Conservation (phyloP, 2,888 invertebrate genomes). For the Drosophila parthenogenetica region DNA sequence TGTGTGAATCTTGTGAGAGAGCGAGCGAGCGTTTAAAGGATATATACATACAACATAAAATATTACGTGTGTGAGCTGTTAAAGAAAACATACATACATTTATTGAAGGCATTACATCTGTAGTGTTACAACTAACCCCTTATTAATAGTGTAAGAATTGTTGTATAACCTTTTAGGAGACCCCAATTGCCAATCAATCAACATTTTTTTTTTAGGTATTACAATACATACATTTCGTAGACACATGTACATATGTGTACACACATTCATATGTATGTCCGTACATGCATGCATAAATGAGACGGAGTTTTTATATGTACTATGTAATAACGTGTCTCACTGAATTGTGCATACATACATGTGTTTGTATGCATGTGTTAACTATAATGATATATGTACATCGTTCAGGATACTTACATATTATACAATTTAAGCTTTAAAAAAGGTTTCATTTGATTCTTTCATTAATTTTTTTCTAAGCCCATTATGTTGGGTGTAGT, state of each 20-base stretch:
- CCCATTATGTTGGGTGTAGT: neutral
- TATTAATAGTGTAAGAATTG: slow-evolving; percentile 78
- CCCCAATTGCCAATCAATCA: slow-evolving; percentile 47
- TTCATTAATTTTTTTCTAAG: neutral
- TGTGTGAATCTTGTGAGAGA: slow-evolving; percentile 79
- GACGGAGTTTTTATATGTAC: slow-evolving; percentile 10
- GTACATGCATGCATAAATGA: slow-evolving; percentile 13
- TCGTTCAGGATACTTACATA: neutral
- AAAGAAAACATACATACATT: slow-evolving; percentile 62
- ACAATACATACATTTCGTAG: slow-evolving; percentile 7
- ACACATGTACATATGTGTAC: slow-evolving; percentile 6
- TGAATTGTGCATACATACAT: slow-evolving; percentile 23
- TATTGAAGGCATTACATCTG: slow-evolving; percentile 65
- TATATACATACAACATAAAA: slow-evolving; percentile 60
- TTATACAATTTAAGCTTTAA: neutral
- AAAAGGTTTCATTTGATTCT: slow-evolving; percentile 5
- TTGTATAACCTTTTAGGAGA: slow-evolving; percentile 74
- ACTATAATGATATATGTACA: slow-evolving; percentile 5
- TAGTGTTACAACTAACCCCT: slow-evolving; percentile 69
- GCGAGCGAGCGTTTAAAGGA: slow-evolving; percentile 71
- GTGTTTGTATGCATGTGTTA: slow-evolving; percentile 2
- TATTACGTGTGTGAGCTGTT: slow-evolving; percentile 75
- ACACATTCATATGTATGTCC: slow-evolving; percentile 18
- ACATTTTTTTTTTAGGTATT: slow-evolving; percentile 33
- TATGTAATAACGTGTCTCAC: slow-evolving; percentile 25